phyloP scores from a whole-genome alignment of 1,140 invertebrate genomes.

The Neodiprion pinetum region DNA sequence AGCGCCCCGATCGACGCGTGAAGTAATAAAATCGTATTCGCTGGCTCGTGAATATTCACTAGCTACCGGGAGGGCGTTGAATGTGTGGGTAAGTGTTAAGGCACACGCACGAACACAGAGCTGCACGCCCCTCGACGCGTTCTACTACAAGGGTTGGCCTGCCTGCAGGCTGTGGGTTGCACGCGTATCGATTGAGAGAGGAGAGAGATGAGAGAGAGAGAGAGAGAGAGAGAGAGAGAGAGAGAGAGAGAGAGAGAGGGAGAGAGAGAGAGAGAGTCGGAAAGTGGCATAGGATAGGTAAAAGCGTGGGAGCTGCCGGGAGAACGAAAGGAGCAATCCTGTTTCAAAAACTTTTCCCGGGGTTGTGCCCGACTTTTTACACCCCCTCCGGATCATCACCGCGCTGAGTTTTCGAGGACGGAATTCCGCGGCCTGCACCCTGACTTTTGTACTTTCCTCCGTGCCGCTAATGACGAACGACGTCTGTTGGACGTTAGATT shows the following conservation, averaged over 20 bases:
- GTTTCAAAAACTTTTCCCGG: neutral
- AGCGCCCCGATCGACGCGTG: neutral
- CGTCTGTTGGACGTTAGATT: neutral
- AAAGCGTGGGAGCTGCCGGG: neutral
- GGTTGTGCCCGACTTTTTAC: no score
- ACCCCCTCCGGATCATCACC: no score
- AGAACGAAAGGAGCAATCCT: neutral
- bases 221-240: no score
- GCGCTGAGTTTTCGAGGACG: no score
- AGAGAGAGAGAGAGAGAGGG: no score
- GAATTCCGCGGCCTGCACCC: no score
- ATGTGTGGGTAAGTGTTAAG: neutral
- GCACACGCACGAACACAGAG: no score
- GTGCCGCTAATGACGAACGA: neutral
- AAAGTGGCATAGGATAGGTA: neutral
- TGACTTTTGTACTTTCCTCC: no score
- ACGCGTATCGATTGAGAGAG: neutral
- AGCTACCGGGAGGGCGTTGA: neutral
- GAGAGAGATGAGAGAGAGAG: no score
- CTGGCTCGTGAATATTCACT: slow-evolving; percentile 1
- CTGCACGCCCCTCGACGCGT: no score
- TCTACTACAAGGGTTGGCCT: no score
- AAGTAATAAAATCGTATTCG: slow-evolving; percentile 8
- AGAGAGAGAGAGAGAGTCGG: no score
- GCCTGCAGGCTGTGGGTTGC: neutral